Evolutionary conservation across 2,797 vertebrate species (phyloP), one percentile per base, ranked within the genome.

Genomic region (Pterois miles): DNA sequence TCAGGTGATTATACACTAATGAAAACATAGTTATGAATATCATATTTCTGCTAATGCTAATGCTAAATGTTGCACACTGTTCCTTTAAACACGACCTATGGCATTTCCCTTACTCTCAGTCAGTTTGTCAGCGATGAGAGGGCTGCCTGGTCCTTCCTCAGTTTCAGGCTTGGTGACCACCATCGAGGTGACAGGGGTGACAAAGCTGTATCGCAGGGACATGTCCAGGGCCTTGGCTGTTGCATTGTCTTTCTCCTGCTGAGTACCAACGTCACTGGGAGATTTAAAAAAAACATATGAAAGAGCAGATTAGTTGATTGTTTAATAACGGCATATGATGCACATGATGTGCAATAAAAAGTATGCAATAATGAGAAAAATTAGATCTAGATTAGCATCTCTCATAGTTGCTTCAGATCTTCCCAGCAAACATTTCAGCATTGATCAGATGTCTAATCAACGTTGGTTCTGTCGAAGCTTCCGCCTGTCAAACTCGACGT

Each of bases 171-270:
- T 99, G 85, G 95, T 98, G 84, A 99, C 98, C 83, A 99, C 96
- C 98, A 99, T 98, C 82, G 98, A 99, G 16, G 98, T 99, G 84
- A 99, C 91, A 0, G 97, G 97, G 0, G 98, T 99, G 82, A 99
- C 97, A 65, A 99, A 99, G 80, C 91, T 96, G 87, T 98, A 99
- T 65, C 81, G 93, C 20, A 99, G 92, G 22, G 98, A 97, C 84
- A 99, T 94, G 0, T 96, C 94, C 90, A 98, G 86, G n/a, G 96
- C 96, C 88, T 96, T 84, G 0, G 95, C 95, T 13, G 96, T 98
- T 62, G 93, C 87, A 3, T 95, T 97, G 31, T 63, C 89, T 80
- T 95, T 97, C 88, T 97, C 95, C 20, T 95, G 89, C 0, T 89
- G 88, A 13, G 86, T 71, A 48, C 95, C 94, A 10, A 91, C 93